Percentiles rank a stretch among this genome's conserved stretches.
These are phyloP conservation scores for Syngnathus acus DNA, from an alignment of 2,797 vertebrate species.

Conservation along the genomic window DNA sequence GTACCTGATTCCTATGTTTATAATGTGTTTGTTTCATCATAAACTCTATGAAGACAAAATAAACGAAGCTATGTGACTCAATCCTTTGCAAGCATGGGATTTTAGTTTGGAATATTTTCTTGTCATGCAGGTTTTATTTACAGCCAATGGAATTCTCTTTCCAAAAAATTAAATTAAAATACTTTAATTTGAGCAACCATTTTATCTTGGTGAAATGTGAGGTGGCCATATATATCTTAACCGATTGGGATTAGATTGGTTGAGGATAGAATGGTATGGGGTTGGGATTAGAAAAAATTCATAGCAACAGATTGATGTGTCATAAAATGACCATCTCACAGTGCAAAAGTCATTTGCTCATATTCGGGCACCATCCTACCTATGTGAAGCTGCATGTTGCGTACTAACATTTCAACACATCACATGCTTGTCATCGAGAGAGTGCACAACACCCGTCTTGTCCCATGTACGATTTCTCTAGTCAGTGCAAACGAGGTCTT, in stretches of 20 bases:
- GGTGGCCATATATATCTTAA: too few relatives aligned
- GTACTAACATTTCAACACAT: background rate
- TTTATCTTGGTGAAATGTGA: too few relatives aligned
- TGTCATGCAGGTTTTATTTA: background rate
- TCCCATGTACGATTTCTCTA: constrained; percentile 10
- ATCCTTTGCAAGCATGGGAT: background rate
- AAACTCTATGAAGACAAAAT: background rate
- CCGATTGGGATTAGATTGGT: too few relatives aligned
- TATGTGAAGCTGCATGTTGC: background rate
- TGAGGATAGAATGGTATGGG: too few relatives aligned
- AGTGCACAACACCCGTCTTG: constrained; percentile 9
- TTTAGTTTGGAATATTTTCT: background rate
- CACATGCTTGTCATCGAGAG: background rate
- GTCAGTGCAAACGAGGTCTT: constrained; percentile 30
- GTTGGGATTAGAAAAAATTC: too few relatives aligned
- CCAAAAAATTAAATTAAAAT: too few relatives aligned
- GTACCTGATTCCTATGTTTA: background rate
- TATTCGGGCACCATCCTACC: too few relatives aligned
- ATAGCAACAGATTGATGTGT: too few relatives aligned
- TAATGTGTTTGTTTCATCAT: background rate
- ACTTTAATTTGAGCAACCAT: too few relatives aligned
- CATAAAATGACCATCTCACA: too few relatives aligned
- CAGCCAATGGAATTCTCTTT: too few relatives aligned
- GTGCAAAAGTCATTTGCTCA: too few relatives aligned
- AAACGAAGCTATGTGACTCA: background rate